A percentile compares a stretch with the other conserved stretches of the same genome.
These are phyloP conservation scores for Muntiacus reevesi DNA, from an alignment of 2,113 vertebrate species.

Conservation along the genomic window DNA sequence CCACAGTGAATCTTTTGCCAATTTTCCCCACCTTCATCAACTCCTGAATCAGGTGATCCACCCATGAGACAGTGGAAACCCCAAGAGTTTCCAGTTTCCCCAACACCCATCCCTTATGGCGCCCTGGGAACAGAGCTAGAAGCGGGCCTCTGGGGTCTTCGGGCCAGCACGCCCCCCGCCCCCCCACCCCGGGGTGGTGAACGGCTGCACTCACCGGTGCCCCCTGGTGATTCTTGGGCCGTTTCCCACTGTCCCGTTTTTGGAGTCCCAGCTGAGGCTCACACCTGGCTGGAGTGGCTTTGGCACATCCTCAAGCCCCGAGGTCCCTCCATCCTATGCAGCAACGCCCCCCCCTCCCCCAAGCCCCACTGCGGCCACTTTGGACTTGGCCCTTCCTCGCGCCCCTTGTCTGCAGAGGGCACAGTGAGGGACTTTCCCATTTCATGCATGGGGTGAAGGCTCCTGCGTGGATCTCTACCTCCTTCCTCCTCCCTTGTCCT, in stretches of 20 bases:
- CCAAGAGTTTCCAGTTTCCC: neutral
- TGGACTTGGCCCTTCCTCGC: neutral
- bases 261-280: neutral
- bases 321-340: neutral
- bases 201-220: neutral
- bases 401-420: accelerated
- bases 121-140: neutral
- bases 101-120: neutral
- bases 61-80: neutral
- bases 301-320: accelerated
- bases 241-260: neutral
- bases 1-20: neutral
- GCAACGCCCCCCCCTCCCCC: neutral
- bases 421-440: accelerated
- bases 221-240: neutral
- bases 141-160: neutral
- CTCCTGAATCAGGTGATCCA: neutral
- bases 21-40: neutral
- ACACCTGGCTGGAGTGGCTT: neutral
- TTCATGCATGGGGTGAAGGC: neutral
- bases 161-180: neutral
- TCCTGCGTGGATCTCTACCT: too few relatives aligned
- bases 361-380: neutral
- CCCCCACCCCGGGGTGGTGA: too few relatives aligned
- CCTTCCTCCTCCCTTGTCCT: too few relatives aligned